These are phyloP conservation scores for Aradus depressus DNA, from an alignment of 2,888 invertebrate genomes.

Conservation along the genomic window DNA sequence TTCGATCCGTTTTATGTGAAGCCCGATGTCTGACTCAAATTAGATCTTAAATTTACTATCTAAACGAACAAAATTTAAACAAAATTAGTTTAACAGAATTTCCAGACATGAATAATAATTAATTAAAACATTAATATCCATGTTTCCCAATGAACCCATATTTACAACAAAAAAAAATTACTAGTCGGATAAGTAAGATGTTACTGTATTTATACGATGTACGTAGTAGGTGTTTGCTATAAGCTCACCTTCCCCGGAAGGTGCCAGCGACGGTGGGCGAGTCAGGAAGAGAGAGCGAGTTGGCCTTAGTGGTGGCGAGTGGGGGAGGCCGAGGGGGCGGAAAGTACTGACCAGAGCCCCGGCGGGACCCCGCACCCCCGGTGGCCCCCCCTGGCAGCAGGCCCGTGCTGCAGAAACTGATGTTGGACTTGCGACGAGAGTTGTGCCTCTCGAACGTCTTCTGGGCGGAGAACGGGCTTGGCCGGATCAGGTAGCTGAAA, in stretches of 20 bases:
- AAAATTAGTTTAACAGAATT: too few relatives aligned
- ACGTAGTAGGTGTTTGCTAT: too few relatives aligned
- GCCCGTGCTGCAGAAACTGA: conserved; percentile 78
- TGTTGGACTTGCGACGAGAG: conserved; percentile 79
- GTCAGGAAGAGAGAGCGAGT: conserved; percentile 78
- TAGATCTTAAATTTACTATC: too few relatives aligned
- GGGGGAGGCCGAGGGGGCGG: conserved; percentile 61
- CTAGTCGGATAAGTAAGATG: too few relatives aligned
- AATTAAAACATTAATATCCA: too few relatives aligned
- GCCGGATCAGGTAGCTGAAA: conserved; percentile 75
- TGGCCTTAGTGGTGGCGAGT: conserved; percentile 70
- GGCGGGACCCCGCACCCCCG: conserved; percentile 41
- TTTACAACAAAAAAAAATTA: too few relatives aligned
- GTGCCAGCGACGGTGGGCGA: conserved; percentile 60
- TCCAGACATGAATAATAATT: too few relatives aligned
- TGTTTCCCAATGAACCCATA: too few relatives aligned
- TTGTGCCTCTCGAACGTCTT: conserved; percentile 90
- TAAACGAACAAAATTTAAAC: too few relatives aligned
- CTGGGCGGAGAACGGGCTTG: conserved; percentile 89
- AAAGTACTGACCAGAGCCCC: conserved; percentile 55
- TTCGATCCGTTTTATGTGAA: too few relatives aligned
- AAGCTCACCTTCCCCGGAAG: conserved; percentile 24
- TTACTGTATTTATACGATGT: too few relatives aligned
- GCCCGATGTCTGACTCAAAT: too few relatives aligned
- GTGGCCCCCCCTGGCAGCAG: conserved; percentile 34